A percentile compares a stretch with the other conserved stretches of the same genome.
phyloP scores from a whole-genome alignment of 2,113 vertebrate genomes.

The Rhinoptilus africanus region DNA sequence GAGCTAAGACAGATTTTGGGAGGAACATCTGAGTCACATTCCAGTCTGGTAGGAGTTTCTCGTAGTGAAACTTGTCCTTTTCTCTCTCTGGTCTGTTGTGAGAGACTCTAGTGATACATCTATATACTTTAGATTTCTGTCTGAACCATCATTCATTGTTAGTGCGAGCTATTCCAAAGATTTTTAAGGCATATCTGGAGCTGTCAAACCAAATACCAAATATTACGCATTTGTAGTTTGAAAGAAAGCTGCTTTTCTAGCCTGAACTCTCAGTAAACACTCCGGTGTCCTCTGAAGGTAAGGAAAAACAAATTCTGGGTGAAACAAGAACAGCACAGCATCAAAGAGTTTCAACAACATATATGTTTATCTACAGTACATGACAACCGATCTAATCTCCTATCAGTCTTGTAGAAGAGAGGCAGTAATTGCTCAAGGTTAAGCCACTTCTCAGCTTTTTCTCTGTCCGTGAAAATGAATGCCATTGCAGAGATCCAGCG shows the following conservation, averaged over 20 bases:
- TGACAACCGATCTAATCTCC: neutral
- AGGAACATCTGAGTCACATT: neutral
- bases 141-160: neutral
- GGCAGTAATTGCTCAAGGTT: constrained; percentile 37
- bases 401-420: neutral
- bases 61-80: neutral
- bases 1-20: neutral
- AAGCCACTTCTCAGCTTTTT: constrained; percentile 4
- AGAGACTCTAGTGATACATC: neutral
- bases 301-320: neutral
- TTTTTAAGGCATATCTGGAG: neutral
- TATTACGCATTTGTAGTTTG: neutral
- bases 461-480: neutral
- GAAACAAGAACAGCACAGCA: neutral
- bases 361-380: neutral
- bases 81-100: neutral
- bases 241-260: neutral
- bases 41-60: neutral
- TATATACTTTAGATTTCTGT: neutral
- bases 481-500: neutral
- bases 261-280: neutral
- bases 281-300: neutral
- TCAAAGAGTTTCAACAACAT: neutral
- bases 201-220: neutral
- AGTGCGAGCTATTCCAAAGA: neutral